Conservation (phyloP, 1,140 invertebrate species). For the Geopemphigus sp. region DNA sequence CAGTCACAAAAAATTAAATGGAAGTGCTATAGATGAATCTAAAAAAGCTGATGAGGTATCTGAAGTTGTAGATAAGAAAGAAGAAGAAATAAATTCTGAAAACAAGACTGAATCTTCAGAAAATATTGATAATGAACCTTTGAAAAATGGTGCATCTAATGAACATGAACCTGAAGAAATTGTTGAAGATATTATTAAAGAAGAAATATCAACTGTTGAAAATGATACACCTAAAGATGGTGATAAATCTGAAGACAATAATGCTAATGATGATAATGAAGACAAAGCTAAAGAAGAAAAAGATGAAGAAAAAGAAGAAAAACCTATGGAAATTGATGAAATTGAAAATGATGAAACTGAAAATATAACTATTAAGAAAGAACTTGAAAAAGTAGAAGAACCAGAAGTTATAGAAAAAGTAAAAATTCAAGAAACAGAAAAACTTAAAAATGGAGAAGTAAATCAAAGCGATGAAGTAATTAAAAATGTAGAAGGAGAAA, state of each 20-base stretch:
- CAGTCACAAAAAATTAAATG: conserved; percentile 30
- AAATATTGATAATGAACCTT: neutral
- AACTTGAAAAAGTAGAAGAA: neutral
- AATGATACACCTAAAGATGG: neutral
- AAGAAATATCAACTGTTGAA: neutral
- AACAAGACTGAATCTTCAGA: conserved; percentile 4
- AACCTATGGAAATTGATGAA: conserved; percentile 16
- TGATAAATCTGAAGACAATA: too few relatives aligned
- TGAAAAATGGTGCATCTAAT: neutral
- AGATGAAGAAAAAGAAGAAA: neutral
- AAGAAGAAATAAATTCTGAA: neutral
- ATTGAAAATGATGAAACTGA: neutral
- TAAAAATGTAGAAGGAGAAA: neutral
- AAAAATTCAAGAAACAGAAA: neutral
- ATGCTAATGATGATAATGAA: neutral
- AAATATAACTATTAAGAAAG: neutral
- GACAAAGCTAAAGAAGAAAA: neutral
- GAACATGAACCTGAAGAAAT: neutral
- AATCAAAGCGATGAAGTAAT: neutral
- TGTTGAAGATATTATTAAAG: neutral
- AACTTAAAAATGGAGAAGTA: neutral
- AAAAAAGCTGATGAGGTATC: neutral
- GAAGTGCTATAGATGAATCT: neutral
- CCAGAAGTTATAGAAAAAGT: neutral
- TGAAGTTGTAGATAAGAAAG: neutral